These are phyloP conservation scores for Adoxophyes honmai DNA, from an alignment of 1,140 invertebrate genomes.

Conservation along the genomic window DNA sequence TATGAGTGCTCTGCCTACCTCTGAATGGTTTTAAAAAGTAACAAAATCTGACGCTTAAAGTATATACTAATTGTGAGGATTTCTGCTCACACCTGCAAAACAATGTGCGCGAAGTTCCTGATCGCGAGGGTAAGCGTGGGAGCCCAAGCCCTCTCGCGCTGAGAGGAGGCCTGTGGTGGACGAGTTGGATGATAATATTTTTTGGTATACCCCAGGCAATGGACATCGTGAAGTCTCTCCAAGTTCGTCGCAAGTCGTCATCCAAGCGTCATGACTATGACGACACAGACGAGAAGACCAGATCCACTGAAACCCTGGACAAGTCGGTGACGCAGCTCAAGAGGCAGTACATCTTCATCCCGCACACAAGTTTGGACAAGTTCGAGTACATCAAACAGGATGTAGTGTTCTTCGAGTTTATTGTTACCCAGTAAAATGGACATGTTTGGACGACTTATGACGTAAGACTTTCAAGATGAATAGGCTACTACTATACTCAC, in stretches of 20 bases:
- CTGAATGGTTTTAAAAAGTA: too few species aligned
- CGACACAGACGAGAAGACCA: slow-evolving; percentile 32
- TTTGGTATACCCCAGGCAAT: slow-evolving; percentile 53
- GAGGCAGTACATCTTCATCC: slow-evolving; percentile 85
- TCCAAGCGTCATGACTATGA: slow-evolving; percentile 56
- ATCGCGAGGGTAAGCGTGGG: too few species aligned
- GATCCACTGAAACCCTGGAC: slow-evolving; percentile 51
- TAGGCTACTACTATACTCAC: too few species aligned
- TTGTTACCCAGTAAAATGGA: slow-evolving; percentile 57
- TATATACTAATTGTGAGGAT: too few species aligned
- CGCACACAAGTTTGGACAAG: slow-evolving; percentile 81
- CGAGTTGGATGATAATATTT: not conserved
- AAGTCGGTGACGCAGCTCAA: slow-evolving; percentile 64
- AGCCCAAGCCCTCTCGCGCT: too few species aligned
- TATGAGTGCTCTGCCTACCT: too few species aligned
- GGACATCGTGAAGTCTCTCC: slow-evolving; percentile 69
- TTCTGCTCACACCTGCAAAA: too few species aligned
- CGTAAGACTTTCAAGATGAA: too few species aligned
- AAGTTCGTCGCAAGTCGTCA: slow-evolving; percentile 58
- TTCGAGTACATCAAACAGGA: slow-evolving; percentile 82
- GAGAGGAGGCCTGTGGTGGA: too few species aligned
- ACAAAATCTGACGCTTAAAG: too few species aligned
- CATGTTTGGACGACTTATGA: too few species aligned
- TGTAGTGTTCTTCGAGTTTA: slow-evolving; percentile 82
- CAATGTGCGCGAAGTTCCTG: too few species aligned